Evolutionary conservation across 2,113 vertebrate genomes (phyloP).

Genomic region (Lamprologus lemairii): DNA sequence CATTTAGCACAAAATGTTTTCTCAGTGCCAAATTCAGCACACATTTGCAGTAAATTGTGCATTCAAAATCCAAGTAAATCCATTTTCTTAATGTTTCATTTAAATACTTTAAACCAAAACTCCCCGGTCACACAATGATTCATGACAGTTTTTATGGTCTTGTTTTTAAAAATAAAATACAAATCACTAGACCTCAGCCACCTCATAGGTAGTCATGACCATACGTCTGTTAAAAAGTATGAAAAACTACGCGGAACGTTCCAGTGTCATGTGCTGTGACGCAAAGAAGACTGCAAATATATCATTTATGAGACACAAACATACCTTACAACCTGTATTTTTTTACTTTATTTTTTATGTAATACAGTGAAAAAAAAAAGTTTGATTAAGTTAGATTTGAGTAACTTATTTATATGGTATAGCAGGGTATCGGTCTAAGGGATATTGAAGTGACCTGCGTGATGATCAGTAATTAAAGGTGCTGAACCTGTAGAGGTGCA

Average conservation of each 20-base stretch:
- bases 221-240: not conserved
- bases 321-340: not conserved
- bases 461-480: not conserved
- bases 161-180: not conserved
- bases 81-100: not conserved
- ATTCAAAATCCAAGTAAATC: rapidly evolving
- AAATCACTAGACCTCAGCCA: not conserved
- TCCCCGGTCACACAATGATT: rapidly evolving
- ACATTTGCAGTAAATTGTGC: not conserved
- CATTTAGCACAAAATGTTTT: not conserved
- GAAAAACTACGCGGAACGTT: not conserved
- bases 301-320: not conserved
- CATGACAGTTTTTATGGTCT: not conserved
- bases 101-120: not conserved
- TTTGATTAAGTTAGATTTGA: not conserved
- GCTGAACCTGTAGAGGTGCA: not conserved
- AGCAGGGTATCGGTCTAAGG: not conserved
- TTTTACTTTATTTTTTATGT: not conserved
- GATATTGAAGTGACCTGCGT: not conserved
- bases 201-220: not conserved
- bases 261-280: not conserved
- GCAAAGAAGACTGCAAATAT: rapidly evolving
- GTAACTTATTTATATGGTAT: not conserved
- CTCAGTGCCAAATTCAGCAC: not conserved
- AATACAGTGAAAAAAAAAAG: rapidly evolving